Percentiles rank a stretch among this genome's conserved stretches.
Conservation (phyloP, 30 jellyfish, hydroid and myxozoan species). For the Aurelia aurita region DNA sequence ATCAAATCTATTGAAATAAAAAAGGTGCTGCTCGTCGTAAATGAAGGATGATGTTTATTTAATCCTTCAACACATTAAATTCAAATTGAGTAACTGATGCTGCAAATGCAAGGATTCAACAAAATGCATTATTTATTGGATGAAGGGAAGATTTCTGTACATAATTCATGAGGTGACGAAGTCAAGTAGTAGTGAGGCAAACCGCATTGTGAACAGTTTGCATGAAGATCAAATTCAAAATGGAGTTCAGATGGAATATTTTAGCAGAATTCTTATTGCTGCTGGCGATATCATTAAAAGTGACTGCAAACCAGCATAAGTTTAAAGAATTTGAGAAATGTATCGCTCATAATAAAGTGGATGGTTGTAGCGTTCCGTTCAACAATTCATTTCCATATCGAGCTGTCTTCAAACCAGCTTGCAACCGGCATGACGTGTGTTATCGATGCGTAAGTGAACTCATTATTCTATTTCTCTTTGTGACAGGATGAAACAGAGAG, state of each 20-base stretch:
- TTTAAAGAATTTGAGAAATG: constrained; percentile 34
- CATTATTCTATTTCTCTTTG: not conserved
- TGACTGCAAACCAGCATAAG: not conserved
- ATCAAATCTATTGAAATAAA: too few species aligned
- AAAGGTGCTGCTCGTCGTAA: not conserved
- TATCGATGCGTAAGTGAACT: constrained; percentile 65
- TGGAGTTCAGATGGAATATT: not conserved
- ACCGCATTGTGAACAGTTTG: constrained; percentile 1
- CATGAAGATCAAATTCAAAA: constrained; percentile 1
- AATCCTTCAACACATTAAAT: not conserved
- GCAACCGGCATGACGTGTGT: constrained; percentile 77
- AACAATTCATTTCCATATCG: constrained; percentile 68
- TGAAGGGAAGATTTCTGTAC: not conserved
- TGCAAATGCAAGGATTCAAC: not conserved
- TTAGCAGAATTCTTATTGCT: not conserved
- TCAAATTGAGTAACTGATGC: not conserved
- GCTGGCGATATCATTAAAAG: not conserved
- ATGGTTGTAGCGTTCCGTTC: constrained; percentile 71
- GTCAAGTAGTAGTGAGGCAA: not conserved
- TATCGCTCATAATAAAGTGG: constrained; percentile 46
- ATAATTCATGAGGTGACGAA: not conserved
- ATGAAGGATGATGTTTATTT: not conserved
- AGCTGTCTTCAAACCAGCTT: constrained; percentile 53
- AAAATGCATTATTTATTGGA: not conserved
- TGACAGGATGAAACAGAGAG: too few species aligned